Percentiles rank a stretch among this genome's conserved stretches.
Evolutionary conservation across 1,140 invertebrate species (phyloP).

Genomic region (Leguminivora glycinivorella): DNA sequence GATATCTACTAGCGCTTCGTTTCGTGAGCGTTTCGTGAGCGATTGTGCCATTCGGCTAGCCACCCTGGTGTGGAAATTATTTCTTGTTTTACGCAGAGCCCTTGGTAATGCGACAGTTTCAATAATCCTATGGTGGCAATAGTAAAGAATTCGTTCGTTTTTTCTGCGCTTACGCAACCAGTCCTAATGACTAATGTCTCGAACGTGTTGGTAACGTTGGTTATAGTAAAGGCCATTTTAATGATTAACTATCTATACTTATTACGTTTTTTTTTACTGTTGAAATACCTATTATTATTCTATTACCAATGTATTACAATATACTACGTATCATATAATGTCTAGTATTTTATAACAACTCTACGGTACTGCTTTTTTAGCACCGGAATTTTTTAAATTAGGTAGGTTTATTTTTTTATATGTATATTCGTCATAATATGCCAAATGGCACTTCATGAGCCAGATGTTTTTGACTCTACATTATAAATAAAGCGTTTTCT

Average conservation of each 20-base stretch:
- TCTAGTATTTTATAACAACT: not conserved
- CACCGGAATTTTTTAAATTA: not conserved
- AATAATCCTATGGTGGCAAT: constrained; percentile 1
- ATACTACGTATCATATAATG: too few relatives aligned
- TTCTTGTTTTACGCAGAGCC: not conserved
- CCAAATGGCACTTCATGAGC: not conserved
- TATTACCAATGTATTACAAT: not conserved
- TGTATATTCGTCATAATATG: not conserved
- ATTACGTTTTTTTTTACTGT: not conserved
- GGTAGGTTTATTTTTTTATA: too few relatives aligned
- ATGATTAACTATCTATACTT: constrained; percentile 3
- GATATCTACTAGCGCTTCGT: too few relatives aligned
- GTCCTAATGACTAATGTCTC: constrained; percentile 30
- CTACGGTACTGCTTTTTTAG: not conserved
- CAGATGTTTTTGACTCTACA: not conserved
- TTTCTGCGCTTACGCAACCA: constrained; percentile 29
- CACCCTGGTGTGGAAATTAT: too few relatives aligned
- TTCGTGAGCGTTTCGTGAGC: too few relatives aligned
- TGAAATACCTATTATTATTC: not conserved
- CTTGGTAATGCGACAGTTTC: constrained; percentile 8
- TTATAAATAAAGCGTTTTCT: not conserved
- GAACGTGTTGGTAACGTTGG: constrained; percentile 27
- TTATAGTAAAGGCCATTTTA: constrained; percentile 11
- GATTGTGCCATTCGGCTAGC: too few relatives aligned
- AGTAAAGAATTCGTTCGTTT: constrained; percentile 25